Conservation (phyloP, 2,797 vertebrate species). For the Silurus aristotelis region DNA sequence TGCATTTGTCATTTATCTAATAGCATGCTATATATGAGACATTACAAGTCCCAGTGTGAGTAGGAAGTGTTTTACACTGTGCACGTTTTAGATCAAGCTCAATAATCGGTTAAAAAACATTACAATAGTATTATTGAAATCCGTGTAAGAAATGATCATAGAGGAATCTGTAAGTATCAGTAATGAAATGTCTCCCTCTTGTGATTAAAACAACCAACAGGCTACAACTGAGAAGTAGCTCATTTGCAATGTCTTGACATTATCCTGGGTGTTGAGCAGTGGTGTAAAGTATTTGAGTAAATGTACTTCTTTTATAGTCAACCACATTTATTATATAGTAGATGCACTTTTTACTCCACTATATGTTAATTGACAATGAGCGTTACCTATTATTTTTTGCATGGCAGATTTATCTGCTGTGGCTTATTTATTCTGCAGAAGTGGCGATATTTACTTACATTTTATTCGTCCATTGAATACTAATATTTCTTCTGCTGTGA, state of each 20-base stretch:
- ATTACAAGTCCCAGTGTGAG: not conserved
- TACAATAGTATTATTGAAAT: not conserved
- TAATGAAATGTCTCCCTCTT: slow-evolving; percentile 40
- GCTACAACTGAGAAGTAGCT: not conserved
- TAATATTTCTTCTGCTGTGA: no score
- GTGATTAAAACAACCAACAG: slow-evolving; percentile 1
- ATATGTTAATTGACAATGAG: no score
- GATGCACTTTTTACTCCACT: no score
- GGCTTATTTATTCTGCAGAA: no score
- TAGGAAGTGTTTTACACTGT: not conserved
- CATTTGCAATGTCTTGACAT: not conserved
- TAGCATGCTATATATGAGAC: not conserved
- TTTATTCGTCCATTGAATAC: no score
- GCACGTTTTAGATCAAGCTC: not conserved
- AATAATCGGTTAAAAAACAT: not conserved
- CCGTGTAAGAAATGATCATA: not conserved
- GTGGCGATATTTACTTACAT: no score
- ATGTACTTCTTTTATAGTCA: no score
- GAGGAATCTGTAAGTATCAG: not conserved
- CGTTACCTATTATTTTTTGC: no score
- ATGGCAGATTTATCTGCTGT: no score
- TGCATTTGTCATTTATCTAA: not conserved
- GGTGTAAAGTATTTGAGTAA: no score
- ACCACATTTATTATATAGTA: no score
- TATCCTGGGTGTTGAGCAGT: no score